Conservation (phyloP, 2,113 vertebrate species). For the Pedionomus torquatus region DNA sequence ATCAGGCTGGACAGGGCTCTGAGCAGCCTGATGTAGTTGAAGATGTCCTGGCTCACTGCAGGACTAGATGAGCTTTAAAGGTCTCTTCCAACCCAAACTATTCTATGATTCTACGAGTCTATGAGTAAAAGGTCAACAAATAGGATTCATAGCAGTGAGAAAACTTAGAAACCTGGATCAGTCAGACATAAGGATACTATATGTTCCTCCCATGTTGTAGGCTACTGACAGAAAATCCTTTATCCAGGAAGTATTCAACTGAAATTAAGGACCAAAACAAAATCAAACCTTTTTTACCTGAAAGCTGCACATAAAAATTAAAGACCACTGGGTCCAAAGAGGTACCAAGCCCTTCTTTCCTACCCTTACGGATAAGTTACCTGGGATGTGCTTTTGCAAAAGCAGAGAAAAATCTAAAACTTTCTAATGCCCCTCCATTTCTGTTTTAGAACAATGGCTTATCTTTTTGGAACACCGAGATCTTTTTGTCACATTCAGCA, state of each 20-base stretch:
- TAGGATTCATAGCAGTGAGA: neutral
- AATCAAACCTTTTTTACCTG: neutral
- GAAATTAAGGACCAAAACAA: neutral
- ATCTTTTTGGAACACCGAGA: neutral
- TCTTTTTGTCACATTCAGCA: neutral
- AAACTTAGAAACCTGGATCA: neutral
- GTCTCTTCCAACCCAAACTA: neutral
- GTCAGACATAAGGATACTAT: neutral
- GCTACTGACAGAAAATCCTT: neutral
- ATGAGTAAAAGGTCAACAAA: neutral
- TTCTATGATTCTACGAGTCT: neutral
- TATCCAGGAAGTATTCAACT: neutral
- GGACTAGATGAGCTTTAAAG: neutral
- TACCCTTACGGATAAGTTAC: conserved; percentile 7
- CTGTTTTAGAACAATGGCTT: neutral
- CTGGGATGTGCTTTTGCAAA: neutral
- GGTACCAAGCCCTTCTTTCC: neutral
- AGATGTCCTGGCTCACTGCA: neutral
- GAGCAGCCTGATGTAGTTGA: neutral
- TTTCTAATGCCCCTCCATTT: neutral
- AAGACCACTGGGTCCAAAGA: neutral
- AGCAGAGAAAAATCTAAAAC: neutral
- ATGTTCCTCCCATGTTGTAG: neutral
- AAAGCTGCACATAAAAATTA: neutral
- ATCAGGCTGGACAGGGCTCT: neutral